Percentiles rank a stretch among this genome's conserved stretches.
These are phyloP conservation scores for Eumacrocentrus americanus DNA, from an alignment of 2,888 invertebrate genomes.

Conservation along the genomic window DNA sequence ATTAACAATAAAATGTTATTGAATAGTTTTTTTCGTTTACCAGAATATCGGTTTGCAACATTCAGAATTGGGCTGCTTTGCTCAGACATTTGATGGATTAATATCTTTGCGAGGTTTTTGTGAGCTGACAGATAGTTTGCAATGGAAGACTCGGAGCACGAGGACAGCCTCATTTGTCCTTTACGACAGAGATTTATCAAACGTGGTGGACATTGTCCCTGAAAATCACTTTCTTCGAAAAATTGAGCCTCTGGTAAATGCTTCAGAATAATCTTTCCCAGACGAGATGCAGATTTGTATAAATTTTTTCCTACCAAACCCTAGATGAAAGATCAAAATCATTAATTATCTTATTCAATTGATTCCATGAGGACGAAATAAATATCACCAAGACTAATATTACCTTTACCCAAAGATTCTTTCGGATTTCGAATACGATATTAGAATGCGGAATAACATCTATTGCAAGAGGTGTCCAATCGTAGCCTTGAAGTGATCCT, in stretches of 20 bases:
- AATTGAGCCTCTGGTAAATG: slow-evolving; percentile 47
- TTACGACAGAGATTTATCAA: slow-evolving; percentile 49
- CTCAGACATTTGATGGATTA: slow-evolving; percentile 48
- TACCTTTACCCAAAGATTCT: slow-evolving; percentile 52
- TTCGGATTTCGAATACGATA: slow-evolving; percentile 43
- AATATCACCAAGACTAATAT: too few species aligned
- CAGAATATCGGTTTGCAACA: slow-evolving; percentile 52
- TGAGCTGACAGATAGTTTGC: slow-evolving; percentile 51
- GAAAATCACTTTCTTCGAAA: slow-evolving; percentile 50
- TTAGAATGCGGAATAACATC: slow-evolving; percentile 45
- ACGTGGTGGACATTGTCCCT: slow-evolving; percentile 46
- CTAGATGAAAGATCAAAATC: slow-evolving; percentile 37
- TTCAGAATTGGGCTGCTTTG: slow-evolving; percentile 47
- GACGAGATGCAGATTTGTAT: slow-evolving; percentile 48
- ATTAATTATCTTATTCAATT: too few species aligned
- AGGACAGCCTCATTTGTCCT: slow-evolving; percentile 49
- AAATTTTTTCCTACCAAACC: slow-evolving; percentile 46
- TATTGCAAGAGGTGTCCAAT: slow-evolving; percentile 49
- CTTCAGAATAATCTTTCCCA: slow-evolving; percentile 45
- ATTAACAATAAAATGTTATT: not conserved
- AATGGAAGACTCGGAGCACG: slow-evolving; percentile 51
- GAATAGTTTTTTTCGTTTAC: slow-evolving; percentile 33
- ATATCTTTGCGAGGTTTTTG: slow-evolving; percentile 49
- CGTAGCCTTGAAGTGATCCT: slow-evolving; percentile 51
- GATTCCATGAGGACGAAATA: not conserved